Evolutionary conservation across 2,888 invertebrate species (phyloP), one percentile per base, ranked within the genome.

Genomic region (Pycnomerus fuliginosus): DNA sequence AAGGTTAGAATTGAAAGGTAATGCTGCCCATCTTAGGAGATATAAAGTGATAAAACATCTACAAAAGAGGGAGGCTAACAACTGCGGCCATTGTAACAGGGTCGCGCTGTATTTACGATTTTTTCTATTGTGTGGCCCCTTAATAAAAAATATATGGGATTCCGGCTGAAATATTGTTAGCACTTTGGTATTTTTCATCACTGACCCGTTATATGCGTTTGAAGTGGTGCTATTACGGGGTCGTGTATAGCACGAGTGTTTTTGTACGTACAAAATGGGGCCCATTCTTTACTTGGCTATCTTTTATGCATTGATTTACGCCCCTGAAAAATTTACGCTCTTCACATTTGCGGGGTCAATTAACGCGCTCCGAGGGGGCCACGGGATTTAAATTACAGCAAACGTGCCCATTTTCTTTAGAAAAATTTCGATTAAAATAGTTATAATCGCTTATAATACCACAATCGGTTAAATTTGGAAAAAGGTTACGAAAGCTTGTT

Each of bases 161-260:
- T 28, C 23, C 35, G 30, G 24, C 31, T 45, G 40, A 45, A 45
- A 45, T 45, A 45, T 45, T 38, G 45, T 40, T 40, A 40, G 40
- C 45, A 45, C 45, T 31, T 40, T n/a, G 40, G 40, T 35, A 45
- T 45, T 45, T 45, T 45, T 40, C 45, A 45, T 45, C 45, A 40
- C 45, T 45, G 45, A 40, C 45, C 45, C 45, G 39, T 38, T 44
- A 31, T 44, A 38, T 44, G 37, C 39, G 35, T 45, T 40, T 45
- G 40, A 45, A 45, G 36, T 45, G 34, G 30, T 30, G 36, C 45
- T 40, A 45, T 45, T 45, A 40, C 42, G 22, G 14, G n/a, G n/a
- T n/a, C 17, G 8, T 22, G 31, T 43, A 36, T 45, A 40, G 39
- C 36, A 45, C 45, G 40, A 40, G 40, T 36, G 45, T 45, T 45